A percentile compares a stretch with the other conserved stretches of the same genome.
Conservation (phyloP, 1,140 invertebrate genomes). For the Danaus melanippus region DNA sequence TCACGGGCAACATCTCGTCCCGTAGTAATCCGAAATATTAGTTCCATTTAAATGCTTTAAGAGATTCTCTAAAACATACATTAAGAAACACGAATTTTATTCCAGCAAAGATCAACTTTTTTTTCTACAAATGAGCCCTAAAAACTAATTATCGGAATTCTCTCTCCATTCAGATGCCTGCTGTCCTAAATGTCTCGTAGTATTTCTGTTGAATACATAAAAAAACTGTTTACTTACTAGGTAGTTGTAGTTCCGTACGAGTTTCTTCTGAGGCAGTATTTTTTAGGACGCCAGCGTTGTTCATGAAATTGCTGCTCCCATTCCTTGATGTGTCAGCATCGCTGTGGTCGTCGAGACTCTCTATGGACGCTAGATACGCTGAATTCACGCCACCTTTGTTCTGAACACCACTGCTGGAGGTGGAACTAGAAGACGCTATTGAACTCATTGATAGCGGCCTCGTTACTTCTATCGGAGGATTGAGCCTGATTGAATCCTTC, state of each 20-base stretch:
- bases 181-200: too few relatives aligned
- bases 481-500: slow-evolving; percentile 48
- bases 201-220: background rate
- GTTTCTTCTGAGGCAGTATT: slow-evolving; percentile 62
- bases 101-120: too few relatives aligned
- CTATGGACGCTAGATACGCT: slow-evolving; percentile 85
- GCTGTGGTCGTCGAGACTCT: slow-evolving; percentile 81
- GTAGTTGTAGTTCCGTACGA: slow-evolving; percentile 36
- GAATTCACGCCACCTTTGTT: slow-evolving; percentile 72
- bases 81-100: too few relatives aligned
- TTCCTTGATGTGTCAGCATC: slow-evolving; percentile 73
- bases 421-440: slow-evolving; percentile 85
- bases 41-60: too few relatives aligned
- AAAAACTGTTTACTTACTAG: slow-evolving; percentile 36
- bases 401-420: slow-evolving; percentile 74
- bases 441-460: slow-evolving; percentile 87
- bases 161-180: too few relatives aligned
- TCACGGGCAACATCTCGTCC: too few relatives aligned
- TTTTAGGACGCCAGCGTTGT: slow-evolving; percentile 67
- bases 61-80: too few relatives aligned
- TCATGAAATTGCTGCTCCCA: slow-evolving; percentile 74
- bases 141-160: too few relatives aligned
- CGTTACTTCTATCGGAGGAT: slow-evolving; percentile 54
- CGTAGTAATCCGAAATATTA: too few relatives aligned
- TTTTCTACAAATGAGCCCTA: too few relatives aligned